A percentile compares a stretch with the other conserved stretches of the same genome.
Conservation (phyloP, 2,113 vertebrate genomes). For the Phaetusa simplex region DNA sequence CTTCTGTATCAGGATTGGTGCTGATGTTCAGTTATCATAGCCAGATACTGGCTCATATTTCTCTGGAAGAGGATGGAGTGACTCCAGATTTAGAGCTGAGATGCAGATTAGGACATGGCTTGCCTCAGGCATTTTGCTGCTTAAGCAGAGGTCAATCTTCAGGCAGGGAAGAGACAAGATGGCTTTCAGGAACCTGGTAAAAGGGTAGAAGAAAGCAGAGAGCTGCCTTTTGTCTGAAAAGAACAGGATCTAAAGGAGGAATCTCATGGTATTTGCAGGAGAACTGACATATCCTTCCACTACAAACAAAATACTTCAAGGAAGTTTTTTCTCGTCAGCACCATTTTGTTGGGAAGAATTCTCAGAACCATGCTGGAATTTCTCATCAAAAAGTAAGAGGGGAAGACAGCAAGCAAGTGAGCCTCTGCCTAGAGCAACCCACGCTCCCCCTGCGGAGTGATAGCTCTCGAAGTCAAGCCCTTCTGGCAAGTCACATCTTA, state of each 20-base stretch:
- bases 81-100: background rate
- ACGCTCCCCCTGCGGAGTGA: background rate
- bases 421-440: background rate
- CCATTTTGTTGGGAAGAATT: background rate
- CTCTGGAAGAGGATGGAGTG: background rate
- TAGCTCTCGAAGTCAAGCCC: background rate
- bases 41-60: background rate
- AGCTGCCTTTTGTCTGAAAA: background rate
- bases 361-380: background rate
- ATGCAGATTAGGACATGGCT: background rate
- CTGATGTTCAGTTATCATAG: background rate
- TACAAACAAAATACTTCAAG: background rate
- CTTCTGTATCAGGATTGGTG: background rate
- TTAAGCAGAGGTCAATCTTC: background rate
- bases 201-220: background rate
- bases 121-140: background rate
- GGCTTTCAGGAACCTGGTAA: background rate
- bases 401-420: background rate
- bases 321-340: background rate
- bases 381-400: background rate
- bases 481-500: background rate
- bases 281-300: background rate
- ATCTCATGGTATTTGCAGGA: background rate
- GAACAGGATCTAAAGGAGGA: background rate
- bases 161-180: background rate